phyloP scores from a whole-genome alignment of 2,888 invertebrate species.

The Pyrocoelia pectoralis region DNA sequence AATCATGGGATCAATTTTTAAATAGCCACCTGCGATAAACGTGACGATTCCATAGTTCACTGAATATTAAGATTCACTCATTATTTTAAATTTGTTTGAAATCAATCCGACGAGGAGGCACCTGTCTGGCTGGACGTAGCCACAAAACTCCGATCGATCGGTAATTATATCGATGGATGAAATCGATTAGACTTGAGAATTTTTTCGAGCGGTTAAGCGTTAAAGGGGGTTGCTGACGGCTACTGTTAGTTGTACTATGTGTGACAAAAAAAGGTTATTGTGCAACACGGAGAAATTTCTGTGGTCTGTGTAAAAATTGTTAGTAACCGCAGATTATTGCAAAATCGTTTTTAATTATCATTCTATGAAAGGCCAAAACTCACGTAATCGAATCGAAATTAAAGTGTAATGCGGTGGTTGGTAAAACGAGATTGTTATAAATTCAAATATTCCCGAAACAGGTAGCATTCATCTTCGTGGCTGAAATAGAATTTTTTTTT shows the following conservation, averaged over 20 bases:
- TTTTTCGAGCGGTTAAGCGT: no score
- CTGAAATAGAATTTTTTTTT: slow-evolving; percentile 20
- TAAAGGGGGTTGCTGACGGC: no score
- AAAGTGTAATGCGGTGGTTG: slow-evolving; percentile 7
- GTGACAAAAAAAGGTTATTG: not conserved
- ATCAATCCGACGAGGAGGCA: slow-evolving; percentile 34
- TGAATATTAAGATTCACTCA: slow-evolving; percentile 43
- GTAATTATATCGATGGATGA: slow-evolving; percentile 11
- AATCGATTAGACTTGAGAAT: no score
- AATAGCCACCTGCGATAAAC: slow-evolving; percentile 51
- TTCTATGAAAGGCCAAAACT: not conserved
- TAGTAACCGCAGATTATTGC: not conserved
- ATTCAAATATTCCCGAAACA: slow-evolving; percentile 11
- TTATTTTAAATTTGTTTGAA: slow-evolving; percentile 41
- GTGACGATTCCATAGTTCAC: slow-evolving; percentile 56
- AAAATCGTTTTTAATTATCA: slow-evolving; percentile 1
- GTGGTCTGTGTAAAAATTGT: slow-evolving; percentile 9
- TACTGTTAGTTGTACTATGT: no score
- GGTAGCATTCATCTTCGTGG: slow-evolving; percentile 10
- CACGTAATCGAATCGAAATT: slow-evolving; percentile 18
- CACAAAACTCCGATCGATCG: slow-evolving; percentile 14
- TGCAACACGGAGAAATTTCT: slow-evolving; percentile 7
- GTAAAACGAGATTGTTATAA: not conserved
- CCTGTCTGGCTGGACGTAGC: slow-evolving; percentile 29
- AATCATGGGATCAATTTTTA: slow-evolving; percentile 35